A percentile compares a stretch with the other conserved stretches of the same genome.
Conservation (phyloP, 2,113 vertebrate genomes). For the Rhodinocichla rosea region DNA sequence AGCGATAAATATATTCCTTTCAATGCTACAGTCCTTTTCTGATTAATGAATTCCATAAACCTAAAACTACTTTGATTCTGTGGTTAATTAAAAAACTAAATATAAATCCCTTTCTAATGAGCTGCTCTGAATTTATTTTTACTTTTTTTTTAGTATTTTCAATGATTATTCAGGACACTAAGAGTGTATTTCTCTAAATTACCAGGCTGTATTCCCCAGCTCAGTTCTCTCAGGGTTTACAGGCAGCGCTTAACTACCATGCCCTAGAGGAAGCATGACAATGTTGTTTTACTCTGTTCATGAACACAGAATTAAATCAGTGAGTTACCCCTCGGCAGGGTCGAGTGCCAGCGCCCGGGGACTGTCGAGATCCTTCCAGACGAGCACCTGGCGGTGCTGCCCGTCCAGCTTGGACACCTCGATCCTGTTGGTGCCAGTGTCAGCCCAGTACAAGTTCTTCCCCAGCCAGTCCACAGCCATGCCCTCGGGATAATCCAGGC, state of each 20-base stretch:
- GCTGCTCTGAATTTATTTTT: not conserved
- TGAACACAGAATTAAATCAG: not conserved
- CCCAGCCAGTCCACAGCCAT: conserved; percentile 98
- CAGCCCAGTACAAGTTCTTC: conserved; percentile 97
- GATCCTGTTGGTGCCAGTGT: conserved; percentile 94
- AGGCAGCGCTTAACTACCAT: not conserved
- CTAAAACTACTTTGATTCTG: conserved; percentile 17
- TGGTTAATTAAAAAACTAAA: conserved; percentile 45
- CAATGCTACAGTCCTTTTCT: not conserved
- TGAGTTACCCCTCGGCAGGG: conserved; percentile 88
- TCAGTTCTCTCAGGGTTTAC: not conserved
- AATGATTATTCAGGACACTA: conserved; percentile 42
- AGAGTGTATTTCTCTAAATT: not conserved
- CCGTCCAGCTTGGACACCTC: conserved; percentile 95
- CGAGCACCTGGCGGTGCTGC: conserved; percentile 91
- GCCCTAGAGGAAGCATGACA: not conserved
- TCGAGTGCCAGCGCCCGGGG: conserved; percentile 90
- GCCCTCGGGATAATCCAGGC: conserved; percentile 95
- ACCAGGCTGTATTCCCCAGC: conserved; percentile 13
- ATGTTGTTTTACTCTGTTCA: not conserved
- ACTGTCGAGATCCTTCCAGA: conserved; percentile 97
- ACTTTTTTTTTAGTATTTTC: not conserved
- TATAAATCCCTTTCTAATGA: conserved; percentile 39
- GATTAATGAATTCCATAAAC: conserved; percentile 35
- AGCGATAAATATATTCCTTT: not conserved